Evolutionary conservation across 2,888 invertebrate species (phyloP), one percentile per base, ranked within the genome.

Genomic region (Smittia aterrima): DNA sequence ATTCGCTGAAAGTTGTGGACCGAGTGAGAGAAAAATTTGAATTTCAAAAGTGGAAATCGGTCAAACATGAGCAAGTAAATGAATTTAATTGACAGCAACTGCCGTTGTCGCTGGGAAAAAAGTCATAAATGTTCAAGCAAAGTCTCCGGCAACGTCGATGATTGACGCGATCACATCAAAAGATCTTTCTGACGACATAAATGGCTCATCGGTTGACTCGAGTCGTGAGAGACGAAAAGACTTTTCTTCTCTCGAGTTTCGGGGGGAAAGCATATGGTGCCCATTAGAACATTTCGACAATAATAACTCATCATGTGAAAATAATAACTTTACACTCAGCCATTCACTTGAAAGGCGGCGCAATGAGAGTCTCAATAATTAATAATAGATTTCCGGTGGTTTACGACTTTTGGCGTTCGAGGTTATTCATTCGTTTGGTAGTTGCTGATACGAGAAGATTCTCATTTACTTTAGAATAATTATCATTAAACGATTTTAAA

Each of bases 341-440:
- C 32, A 24, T 27, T 64, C 58, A 58, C 58, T 58, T 58, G 24
- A 58, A 58, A 32, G 32, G 47, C 47, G 47, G 54, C 64, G 64
- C 64, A 64, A 64, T 64, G 27, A 64, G 64, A 27, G 9, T 58
- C 32, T 68, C 47, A 9, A 47, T 68, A 68, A 68, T 68, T 68
- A 68, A 68, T 68, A 68, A 68, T 68, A 68, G 68, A 68, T 68
- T 68, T 68, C 68, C 68, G 68, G 68, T 18, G 16, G 13, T 68
- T 68, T 68, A 68, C 41, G 68, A n/a, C 47, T 68, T 47, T 68
- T 13, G 6, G 47, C 47, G 13, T 16, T 47, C 47, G 47, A 11
- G 16, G 47, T 47, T 47, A 4, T 11, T 47, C 41, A 41, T 58
- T 58, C 27, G 66, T 67, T 40, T 40, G 40, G 20, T 1, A 27